Conservation (phyloP, 92 coral and sea anemone species). For the Porites lobata region DNA sequence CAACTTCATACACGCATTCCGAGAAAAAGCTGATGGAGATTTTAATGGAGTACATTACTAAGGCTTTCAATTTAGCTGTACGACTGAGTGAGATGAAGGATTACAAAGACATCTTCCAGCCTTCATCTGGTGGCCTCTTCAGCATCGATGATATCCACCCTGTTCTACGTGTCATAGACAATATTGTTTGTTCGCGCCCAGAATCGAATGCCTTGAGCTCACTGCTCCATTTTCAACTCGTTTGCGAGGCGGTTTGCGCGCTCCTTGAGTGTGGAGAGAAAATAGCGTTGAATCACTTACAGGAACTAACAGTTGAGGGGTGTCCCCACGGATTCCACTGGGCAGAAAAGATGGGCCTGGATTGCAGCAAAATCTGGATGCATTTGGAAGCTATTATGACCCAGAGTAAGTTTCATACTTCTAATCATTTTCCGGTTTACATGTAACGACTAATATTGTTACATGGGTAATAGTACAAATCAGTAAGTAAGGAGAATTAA, state of each 20-base stretch:
- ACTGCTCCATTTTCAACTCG: constrained; percentile 83
- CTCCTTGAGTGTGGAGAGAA: constrained; percentile 93
- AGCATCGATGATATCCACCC: constrained; percentile 86
- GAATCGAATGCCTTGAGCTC: constrained; percentile 76
- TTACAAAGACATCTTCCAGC: constrained; percentile 93
- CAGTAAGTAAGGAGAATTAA: no score
- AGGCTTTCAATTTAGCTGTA: constrained; percentile 88
- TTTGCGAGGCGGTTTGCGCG: constrained; percentile 91
- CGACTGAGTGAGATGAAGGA: constrained; percentile 92
- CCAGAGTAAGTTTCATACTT: constrained; percentile 45
- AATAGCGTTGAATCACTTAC: constrained; percentile 75
- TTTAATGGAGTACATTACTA: constrained; percentile 81
- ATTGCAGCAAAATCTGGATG: constrained; percentile 69
- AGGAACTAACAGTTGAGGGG: constrained; percentile 66
- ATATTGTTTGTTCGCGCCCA: constrained; percentile 69
- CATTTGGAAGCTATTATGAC: constrained; percentile 54
- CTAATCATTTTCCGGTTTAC: background rate
- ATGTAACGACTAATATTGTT: no score
- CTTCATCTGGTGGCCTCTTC: constrained; percentile 82
- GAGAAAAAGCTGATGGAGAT: constrained; percentile 70
- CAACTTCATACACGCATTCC: constrained; percentile 66
- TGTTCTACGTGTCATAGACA: constrained; percentile 80
- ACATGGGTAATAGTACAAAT: no score
- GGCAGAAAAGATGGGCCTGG: constrained; percentile 87
- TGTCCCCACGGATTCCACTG: constrained; percentile 89